phyloP scores from a whole-genome alignment of 1,140 invertebrate genomes.

The Heliconius hewitsoni region DNA sequence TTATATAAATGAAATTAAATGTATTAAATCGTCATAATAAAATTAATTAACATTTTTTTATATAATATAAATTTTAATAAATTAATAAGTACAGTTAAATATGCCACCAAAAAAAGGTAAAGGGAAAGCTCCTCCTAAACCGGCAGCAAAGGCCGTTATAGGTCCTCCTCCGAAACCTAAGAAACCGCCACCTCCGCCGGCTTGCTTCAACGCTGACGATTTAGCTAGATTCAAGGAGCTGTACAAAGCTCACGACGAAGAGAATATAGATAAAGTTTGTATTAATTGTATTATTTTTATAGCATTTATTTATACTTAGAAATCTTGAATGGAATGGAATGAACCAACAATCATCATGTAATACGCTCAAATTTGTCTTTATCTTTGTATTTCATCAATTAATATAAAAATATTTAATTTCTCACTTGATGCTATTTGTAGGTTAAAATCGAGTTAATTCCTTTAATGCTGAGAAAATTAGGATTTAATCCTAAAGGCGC shows the following conservation, averaged over 20 bases:
- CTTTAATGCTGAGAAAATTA: slow-evolving; percentile 67
- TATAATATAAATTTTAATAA: background rate
- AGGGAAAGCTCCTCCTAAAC: slow-evolving; percentile 45
- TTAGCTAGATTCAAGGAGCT: slow-evolving; percentile 65
- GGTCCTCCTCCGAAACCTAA: slow-evolving; percentile 69
- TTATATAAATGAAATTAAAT: background rate
- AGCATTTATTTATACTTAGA: too few species aligned
- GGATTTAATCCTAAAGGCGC: slow-evolving; percentile 70
- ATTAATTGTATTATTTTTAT: background rate
- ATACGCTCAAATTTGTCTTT: too few species aligned
- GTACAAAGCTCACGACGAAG: slow-evolving; percentile 65
- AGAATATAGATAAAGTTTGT: slow-evolving; percentile 68
- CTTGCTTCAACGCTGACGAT: slow-evolving; percentile 63
- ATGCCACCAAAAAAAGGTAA: slow-evolving; percentile 54
- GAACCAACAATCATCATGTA: too few species aligned
- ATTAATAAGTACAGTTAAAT: slow-evolving; percentile 21
- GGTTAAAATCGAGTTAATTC: slow-evolving; percentile 62
- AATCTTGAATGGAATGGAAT: too few species aligned
- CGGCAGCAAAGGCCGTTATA: slow-evolving; percentile 35
- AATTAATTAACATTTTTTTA: background rate
- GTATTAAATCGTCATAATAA: background rate
- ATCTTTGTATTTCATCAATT: too few species aligned
- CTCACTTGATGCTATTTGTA: slow-evolving; percentile 22
- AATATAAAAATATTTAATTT: background rate
- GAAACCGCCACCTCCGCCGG: slow-evolving; percentile 67